These are phyloP conservation scores for Nipponacmea schrenckii DNA, from an alignment of 2,888 invertebrate species.

Conservation along the genomic window DNA sequence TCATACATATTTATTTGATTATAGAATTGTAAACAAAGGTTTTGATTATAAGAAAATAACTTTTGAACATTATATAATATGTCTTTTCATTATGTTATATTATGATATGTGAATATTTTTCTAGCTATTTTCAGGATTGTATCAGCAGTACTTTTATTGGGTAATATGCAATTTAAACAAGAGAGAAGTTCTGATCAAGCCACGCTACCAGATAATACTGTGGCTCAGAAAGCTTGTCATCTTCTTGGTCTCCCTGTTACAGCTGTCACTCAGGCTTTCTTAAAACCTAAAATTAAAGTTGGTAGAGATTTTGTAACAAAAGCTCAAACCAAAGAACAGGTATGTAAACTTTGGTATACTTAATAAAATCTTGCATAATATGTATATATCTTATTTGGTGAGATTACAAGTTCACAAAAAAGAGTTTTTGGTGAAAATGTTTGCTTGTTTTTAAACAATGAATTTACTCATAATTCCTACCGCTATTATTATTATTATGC, in stretches of 20 bases:
- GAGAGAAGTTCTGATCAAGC: conserved; percentile 99
- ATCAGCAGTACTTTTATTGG: conserved; percentile 94
- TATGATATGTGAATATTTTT: conserved; percentile 31
- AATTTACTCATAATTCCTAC: no score
- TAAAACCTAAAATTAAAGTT: conserved; percentile 97
- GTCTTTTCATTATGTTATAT: not conserved
- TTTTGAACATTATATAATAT: no score
- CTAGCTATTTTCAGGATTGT: conserved; percentile 93
- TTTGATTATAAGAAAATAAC: no score
- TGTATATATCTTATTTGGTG: no score
- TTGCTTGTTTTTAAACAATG: no score
- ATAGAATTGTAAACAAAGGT: no score
- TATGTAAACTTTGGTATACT: conserved; percentile 37
- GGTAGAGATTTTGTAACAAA: conserved; percentile 98
- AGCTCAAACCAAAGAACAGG: conserved; percentile 97
- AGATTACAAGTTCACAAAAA: no score
- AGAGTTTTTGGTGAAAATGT: no score
- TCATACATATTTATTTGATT: no score
- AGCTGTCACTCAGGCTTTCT: conserved; percentile 97
- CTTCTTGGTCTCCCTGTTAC: conserved; percentile 90
- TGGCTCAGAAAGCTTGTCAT: conserved; percentile 98
- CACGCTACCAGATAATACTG: conserved; percentile 92
- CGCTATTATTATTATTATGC: no score
- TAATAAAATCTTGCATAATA: no score
- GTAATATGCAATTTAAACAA: conserved; percentile 98